phyloP scores from a whole-genome alignment of 2,797 vertebrate species.

The Cichlasoma orientale region DNA sequence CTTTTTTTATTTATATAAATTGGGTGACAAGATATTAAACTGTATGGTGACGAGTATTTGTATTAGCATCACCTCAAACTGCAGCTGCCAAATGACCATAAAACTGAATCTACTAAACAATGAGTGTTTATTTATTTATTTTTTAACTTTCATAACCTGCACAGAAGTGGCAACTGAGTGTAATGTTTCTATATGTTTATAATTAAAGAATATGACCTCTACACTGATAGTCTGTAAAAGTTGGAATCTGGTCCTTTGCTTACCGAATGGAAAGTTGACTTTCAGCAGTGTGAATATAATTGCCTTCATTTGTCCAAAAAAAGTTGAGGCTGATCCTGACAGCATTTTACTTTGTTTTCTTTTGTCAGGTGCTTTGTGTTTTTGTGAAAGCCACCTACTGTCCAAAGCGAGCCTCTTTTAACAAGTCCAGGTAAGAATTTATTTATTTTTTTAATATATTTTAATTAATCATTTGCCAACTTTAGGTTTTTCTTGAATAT shows the following conservation, averaged over 20 bases:
- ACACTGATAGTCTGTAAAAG: too few species aligned
- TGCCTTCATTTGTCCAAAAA: neutral
- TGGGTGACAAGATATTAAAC: neutral
- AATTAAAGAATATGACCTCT: neutral
- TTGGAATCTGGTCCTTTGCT: too few species aligned
- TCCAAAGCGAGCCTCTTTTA: neutral
- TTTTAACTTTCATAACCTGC: too few species aligned
- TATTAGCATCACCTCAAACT: too few species aligned
- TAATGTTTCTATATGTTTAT: neutral
- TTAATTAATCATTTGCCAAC: neutral
- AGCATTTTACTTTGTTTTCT: neutral
- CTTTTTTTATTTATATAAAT: neutral
- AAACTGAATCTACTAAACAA: too few species aligned
- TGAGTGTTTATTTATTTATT: too few species aligned
- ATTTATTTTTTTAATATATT: neutral
- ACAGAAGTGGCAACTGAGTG: neutral
- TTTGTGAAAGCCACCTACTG: too few species aligned
- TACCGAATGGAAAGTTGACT: neutral
- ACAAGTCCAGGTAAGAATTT: slow-evolving; percentile 12
- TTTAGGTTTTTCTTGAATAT: neutral
- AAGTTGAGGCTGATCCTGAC: neutral
- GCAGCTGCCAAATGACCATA: too few species aligned
- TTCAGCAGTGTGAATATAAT: neutral
- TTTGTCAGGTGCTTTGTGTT: slow-evolving; percentile 5
- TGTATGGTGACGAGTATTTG: too few species aligned